Evolutionary conservation across 2,888 invertebrate genomes (phyloP), one percentile per base, ranked within the genome.

Genomic region (Psylliodes chrysocephalus): DNA sequence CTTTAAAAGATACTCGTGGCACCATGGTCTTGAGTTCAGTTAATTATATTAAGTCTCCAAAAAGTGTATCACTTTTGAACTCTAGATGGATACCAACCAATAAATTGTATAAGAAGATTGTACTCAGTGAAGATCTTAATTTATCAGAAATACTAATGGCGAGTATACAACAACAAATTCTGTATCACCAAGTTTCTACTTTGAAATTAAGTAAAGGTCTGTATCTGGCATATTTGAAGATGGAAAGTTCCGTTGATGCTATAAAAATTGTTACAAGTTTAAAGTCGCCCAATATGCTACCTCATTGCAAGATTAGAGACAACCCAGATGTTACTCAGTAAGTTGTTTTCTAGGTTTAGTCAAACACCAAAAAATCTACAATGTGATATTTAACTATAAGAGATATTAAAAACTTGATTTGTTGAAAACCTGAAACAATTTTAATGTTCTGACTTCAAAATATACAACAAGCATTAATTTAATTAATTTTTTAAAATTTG

Each of bases 251-350:
- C 1, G 95, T 98, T 60, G 98, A 98, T 81, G 90, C 94, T 64
- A 93, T 98, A 46, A 91, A 95, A 76, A 91, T 98, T 7, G 91
- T 98, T 46, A 97, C 97, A 18, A 95, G 96, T 0, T 89, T 93
- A 56, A 92, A 94, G 77, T 90, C 94, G 1, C 98, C 98, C 2
- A 98, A 97, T 81, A 94, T 97, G 72, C 87, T 98, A 70, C 98
- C 98, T 0, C 94, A 96, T 80, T 93, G 92, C 68, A 93, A 95
- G 81, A 90, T 98, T 33, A 85, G 98, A 65, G 94, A 96, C 72
- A 98, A 98, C 84, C 93, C 97, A 0, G 97, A 98, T 79, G 94
- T 99, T 0, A 96, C 96, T 10, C 93, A 93, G 94, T 94, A 83
- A 88, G 91, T 87, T 47, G 18, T 17, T 38, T 35, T 7, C 22